Evolutionary conservation across 2,888 invertebrate species (phyloP).

Genomic region (Diarsia rubi): DNA sequence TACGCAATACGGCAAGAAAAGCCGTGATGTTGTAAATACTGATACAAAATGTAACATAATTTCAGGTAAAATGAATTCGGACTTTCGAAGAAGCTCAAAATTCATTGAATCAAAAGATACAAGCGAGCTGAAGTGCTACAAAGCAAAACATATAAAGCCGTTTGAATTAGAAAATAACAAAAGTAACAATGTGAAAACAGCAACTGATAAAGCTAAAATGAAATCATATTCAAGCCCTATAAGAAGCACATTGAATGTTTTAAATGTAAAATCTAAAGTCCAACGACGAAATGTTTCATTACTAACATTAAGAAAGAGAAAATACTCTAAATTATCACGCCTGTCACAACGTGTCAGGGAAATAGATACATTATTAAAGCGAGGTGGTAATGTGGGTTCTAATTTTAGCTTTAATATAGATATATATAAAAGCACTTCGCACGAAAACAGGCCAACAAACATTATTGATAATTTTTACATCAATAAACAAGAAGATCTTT

Average conservation of each 20-base stretch:
- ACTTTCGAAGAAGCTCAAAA: not conserved
- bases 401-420: slow-evolving; percentile 49
- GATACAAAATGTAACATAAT: slow-evolving; percentile 5
- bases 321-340: slow-evolving; percentile 18
- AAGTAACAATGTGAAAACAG: not conserved
- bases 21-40: slow-evolving; percentile 10
- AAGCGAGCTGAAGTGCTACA: not conserved
- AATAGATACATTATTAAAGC: slow-evolving; percentile 11
- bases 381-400: slow-evolving; percentile 24
- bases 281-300: slow-evolving; percentile 9
- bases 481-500: slow-evolving; percentile 6
- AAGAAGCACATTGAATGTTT: slow-evolving; percentile 10
- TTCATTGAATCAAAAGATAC: not conserved
- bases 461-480: slow-evolving; percentile 15
- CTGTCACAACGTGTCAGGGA: slow-evolving; percentile 4
- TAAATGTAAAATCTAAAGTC: slow-evolving; percentile 23
- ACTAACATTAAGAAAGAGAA: slow-evolving; percentile 8
- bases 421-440: slow-evolving; percentile 24
- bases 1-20: slow-evolving; percentile 5
- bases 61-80: not conserved
- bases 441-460: slow-evolving; percentile 12
- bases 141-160: slow-evolving; percentile 14
- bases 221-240: slow-evolving; percentile 31
- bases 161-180: slow-evolving; percentile 14
- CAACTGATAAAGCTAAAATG: slow-evolving; percentile 28